phyloP scores from a whole-genome alignment of 2,888 invertebrate genomes.

The Drepana falcataria region DNA sequence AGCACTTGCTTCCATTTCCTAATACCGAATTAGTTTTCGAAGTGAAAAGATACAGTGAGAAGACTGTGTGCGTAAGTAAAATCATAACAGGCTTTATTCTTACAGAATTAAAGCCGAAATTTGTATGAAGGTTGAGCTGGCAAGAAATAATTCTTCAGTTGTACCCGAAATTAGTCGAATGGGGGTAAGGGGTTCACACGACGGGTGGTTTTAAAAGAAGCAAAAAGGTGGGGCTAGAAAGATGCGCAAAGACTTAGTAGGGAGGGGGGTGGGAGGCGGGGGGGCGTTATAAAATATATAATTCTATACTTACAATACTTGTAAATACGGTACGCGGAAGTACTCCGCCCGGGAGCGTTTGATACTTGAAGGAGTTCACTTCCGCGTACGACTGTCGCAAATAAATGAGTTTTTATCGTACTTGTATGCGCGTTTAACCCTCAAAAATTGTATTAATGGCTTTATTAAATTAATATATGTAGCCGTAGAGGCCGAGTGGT shows the following conservation, averaged over 20 bases:
- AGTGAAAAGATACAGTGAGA: constrained; percentile 79
- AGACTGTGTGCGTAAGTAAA: constrained; percentile 52
- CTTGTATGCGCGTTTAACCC: no score
- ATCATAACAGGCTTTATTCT: constrained; percentile 37
- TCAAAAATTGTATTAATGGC: no score
- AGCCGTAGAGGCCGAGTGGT: no score
- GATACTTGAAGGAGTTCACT: constrained; percentile 36
- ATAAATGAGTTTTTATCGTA: neutral
- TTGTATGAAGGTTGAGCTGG: constrained; percentile 34
- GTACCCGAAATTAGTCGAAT: constrained; percentile 79
- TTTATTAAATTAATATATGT: no score
- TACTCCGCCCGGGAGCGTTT: constrained; percentile 35
- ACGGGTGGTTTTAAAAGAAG: constrained; percentile 79
- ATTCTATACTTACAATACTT: constrained; percentile 80
- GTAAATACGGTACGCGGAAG: constrained; percentile 79
- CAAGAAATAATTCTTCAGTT: constrained; percentile 78
- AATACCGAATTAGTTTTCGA: constrained; percentile 77
- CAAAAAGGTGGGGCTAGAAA: constrained; percentile 79
- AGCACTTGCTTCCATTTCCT: constrained; percentile 74
- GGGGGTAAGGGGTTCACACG: constrained; percentile 77
- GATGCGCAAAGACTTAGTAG: constrained; percentile 79
- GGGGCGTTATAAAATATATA: constrained; percentile 78
- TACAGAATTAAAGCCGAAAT: constrained; percentile 37
- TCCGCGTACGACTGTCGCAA: constrained; percentile 3
- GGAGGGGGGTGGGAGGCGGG: constrained; percentile 40